Evolutionary conservation across 2,797 vertebrate species (phyloP).

Genomic region (Anguilla marmorata): DNA sequence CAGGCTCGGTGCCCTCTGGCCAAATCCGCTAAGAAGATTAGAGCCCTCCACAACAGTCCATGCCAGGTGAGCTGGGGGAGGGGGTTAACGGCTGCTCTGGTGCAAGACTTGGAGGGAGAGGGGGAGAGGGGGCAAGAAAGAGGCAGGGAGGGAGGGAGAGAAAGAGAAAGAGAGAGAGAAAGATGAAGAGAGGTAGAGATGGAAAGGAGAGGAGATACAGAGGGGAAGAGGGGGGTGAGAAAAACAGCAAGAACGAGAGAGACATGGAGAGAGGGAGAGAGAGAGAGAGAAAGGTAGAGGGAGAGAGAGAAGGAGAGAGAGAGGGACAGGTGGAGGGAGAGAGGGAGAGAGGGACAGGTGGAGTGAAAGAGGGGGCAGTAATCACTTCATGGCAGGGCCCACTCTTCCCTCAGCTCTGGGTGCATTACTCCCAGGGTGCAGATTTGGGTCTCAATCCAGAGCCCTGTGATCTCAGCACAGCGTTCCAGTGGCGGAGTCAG

Average conservation of each 20-base stretch:
- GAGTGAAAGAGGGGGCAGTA: slow-evolving; percentile 10
- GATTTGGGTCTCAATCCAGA: slow-evolving; percentile 43
- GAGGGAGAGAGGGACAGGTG: not conserved
- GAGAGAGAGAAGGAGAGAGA: not conserved
- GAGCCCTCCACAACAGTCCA: slow-evolving; percentile 34
- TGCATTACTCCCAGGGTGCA: slow-evolving; percentile 35
- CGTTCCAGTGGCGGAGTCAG: slow-evolving; percentile 66
- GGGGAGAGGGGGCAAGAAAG: not conserved
- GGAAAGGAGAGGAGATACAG: not conserved
- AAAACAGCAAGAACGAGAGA: not conserved
- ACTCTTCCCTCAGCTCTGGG: slow-evolving; percentile 7
- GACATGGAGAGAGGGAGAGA: not conserved
- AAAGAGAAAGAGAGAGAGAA: too few species aligned
- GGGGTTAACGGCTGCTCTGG: not conserved
- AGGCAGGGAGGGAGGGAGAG: too few species aligned
- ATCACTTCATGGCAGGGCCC: slow-evolving; percentile 28
- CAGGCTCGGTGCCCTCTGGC: slow-evolving; percentile 42
- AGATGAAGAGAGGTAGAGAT: not conserved
- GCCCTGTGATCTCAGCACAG: slow-evolving; percentile 51
- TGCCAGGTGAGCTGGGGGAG: slow-evolving; percentile 7
- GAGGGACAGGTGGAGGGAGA: not conserved
- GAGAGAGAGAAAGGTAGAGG: not conserved
- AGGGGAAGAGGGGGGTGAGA: not conserved
- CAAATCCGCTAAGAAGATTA: slow-evolving; percentile 68
- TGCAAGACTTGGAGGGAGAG: not conserved